These are phyloP conservation scores for Plectropomus leopardus DNA, from an alignment of 2,113 vertebrate genomes.

Conservation along the genomic window DNA sequence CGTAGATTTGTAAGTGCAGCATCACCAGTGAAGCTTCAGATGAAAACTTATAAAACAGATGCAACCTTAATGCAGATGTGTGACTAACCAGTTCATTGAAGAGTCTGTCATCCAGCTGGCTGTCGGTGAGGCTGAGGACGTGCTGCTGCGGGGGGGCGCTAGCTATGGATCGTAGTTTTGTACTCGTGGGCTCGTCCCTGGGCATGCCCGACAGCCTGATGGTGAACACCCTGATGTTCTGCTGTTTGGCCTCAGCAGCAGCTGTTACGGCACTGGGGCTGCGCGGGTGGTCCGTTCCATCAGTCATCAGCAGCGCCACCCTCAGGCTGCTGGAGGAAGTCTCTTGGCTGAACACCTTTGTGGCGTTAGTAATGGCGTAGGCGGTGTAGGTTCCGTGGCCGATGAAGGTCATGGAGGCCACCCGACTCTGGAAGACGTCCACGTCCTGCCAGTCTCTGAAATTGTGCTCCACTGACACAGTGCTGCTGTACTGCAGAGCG, in stretches of 20 bases:
- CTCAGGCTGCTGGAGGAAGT: constrained; percentile 81
- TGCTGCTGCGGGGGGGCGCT: constrained; percentile 82
- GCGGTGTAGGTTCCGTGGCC: constrained; percentile 91
- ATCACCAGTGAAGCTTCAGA: neutral
- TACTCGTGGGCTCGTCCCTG: constrained; percentile 65
- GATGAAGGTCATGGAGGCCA: constrained; percentile 85
- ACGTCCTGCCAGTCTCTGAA: constrained; percentile 90
- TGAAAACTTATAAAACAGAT: neutral
- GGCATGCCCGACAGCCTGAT: constrained; percentile 82
- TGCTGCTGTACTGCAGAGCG: constrained; percentile 91
- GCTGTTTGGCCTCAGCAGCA: constrained; percentile 85
- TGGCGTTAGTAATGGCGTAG: constrained; percentile 90
- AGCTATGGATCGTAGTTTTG: constrained; percentile 86
- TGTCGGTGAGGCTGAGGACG: constrained; percentile 87
- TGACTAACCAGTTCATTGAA: constrained; percentile 81
- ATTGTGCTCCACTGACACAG: constrained; percentile 86
- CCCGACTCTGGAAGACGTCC: constrained; percentile 87
- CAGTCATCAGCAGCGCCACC: constrained; percentile 88
- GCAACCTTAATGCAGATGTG: neutral
- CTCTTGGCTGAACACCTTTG: constrained; percentile 87
- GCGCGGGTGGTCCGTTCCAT: constrained; percentile 90
- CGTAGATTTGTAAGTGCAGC: neutral
- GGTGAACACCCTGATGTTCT: constrained; percentile 88
- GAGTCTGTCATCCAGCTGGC: constrained; percentile 81
- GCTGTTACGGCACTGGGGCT: constrained; percentile 85